Evolutionary conservation across 2,113 vertebrate species (phyloP), one percentile per base, ranked within the genome.

Genomic region (Oreochromis tanganicae): DNA sequence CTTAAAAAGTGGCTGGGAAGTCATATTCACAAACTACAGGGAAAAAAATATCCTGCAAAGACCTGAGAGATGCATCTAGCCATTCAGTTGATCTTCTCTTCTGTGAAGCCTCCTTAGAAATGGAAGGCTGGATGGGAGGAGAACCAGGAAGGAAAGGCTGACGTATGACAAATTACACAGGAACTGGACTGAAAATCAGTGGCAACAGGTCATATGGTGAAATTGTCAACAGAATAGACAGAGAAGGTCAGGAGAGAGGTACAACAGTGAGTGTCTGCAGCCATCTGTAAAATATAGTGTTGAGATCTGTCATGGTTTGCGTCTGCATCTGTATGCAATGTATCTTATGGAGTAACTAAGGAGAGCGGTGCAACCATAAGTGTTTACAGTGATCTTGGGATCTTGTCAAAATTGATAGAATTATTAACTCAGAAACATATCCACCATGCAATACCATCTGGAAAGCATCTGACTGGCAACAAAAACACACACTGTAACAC

Each of bases 401-500:
- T 66, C 61, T 41, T 68, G 0, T 41, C 19, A 14, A 41, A 68
- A 0, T 0, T 68, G 6, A 68, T 68, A 17, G 2, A 41, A 68
- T 68, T 68, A 68, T 68, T 21, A 68, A 41, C 19, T 41, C 7
- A 68, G 63, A 68, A 68, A 41, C 63, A 21, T 66, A 66, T 68
- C 63, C 11, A 41, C 0, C 34, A 41, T 68, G 11, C 3, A 68
- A 21, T 1, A 21, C 19, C n/a, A 9, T 41, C 36, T 68, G 63
- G 4, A 68, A 68, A 2, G 63, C 63, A 41, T 68, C 63, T 66
- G 34, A 0, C 32, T 66, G 61, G 4, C 61, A 38, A 38, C 17
- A 66, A 0, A 66, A 38, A 66, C 13, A 6, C 0, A 66, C 10
- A 21, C 34, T 66, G 61, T 66, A 66, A n/a, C 61, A 0, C 17